Base-by-base conservation (phyloP, 2,888 invertebrate genomes). In the Xestoiulus laeticollis region DNA sequence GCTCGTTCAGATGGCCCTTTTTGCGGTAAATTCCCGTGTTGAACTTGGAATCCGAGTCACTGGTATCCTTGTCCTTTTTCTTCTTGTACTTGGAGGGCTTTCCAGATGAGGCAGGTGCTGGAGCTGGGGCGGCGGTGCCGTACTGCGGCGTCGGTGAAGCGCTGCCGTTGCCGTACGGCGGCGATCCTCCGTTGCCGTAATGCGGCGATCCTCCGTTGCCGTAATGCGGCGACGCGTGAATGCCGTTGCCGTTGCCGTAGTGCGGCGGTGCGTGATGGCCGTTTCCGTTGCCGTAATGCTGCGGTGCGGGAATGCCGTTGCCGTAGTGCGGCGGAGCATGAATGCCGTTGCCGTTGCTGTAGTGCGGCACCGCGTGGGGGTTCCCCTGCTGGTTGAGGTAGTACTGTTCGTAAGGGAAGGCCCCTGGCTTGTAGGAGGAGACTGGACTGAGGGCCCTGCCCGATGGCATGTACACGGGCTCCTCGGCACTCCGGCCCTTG, bases 1-100 rank as follows among this genome's bases (percentile, higher is more conserved):
- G 94, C 92, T 98, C 98, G 92, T 98, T 98, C 90, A 98, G 92
- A 91, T 98, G 97, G 0, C 97, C 97, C 91, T 97, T 97, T 91
- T 97, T 96, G 90, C 96, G 94, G 91, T 97, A 97, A 89, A 97
- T 97, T n/a, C 96, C 96, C 0, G 96, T 95, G 87, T 96, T 94
- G 91, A 94, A 95, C 14, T 94, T 94, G 33, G 88, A 87, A 6
- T 89, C 44, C 16, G 88, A 33, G 32, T 85, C 85, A 19, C 78
- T 22, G 86, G 84, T 83, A 32, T 83, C 87, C 84, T 88, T 89
- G 48, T 90, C 90, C 86, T 91, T 91, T 84, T 90, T 90, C 88
- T 91, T 91, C 86, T 90, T 91, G 89, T 90, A 90, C 87, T 91
- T 91, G 88, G 91, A 89, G n/a, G 92, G 90, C 89, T 92, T 92